These are phyloP conservation scores for Parnassius glacialis DNA, from an alignment of 2,888 invertebrate genomes.

Conservation along the genomic window DNA sequence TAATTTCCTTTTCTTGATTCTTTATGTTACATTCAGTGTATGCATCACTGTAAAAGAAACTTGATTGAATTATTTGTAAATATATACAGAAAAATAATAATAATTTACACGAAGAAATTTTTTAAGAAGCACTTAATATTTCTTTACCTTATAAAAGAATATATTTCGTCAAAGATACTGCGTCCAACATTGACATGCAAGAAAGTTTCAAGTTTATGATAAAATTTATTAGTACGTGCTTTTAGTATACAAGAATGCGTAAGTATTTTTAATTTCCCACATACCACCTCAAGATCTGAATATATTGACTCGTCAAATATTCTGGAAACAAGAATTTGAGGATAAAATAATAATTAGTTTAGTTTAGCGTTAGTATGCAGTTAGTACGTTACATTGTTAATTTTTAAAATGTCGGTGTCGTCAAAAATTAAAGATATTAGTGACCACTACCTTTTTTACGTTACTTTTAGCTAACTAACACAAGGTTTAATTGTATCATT, in stretches of 20 bases:
- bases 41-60: constrained; percentile 63
- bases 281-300: constrained; percentile 82
- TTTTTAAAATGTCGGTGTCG: too few species aligned
- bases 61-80: constrained; percentile 23
- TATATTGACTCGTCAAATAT: constrained; percentile 82
- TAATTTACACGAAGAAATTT: constrained; percentile 10
- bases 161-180: constrained; percentile 75
- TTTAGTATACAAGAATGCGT: constrained; percentile 82
- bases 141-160: constrained; percentile 74
- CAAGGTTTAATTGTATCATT: too few species aligned
- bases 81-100: constrained; percentile 20
- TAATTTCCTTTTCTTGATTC: constrained; percentile 72
- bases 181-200: constrained; percentile 75
- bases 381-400: too few species aligned
- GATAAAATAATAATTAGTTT: constrained; percentile 1
- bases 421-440: too few species aligned
- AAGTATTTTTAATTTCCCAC: constrained; percentile 79
- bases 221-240: constrained; percentile 81
- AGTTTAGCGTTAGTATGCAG: too few species aligned
- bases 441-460: too few species aligned
- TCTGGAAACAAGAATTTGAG: constrained; percentile 62
- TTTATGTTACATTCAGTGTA: constrained; percentile 75
- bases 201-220: constrained; percentile 75
- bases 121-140: constrained; percentile 16
- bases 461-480: too few species aligned